Evolutionary conservation across 64 coral and sea anemone species (phyloP), one percentile per base, ranked within the genome.

Genomic region (Pachyseris speciosa): DNA sequence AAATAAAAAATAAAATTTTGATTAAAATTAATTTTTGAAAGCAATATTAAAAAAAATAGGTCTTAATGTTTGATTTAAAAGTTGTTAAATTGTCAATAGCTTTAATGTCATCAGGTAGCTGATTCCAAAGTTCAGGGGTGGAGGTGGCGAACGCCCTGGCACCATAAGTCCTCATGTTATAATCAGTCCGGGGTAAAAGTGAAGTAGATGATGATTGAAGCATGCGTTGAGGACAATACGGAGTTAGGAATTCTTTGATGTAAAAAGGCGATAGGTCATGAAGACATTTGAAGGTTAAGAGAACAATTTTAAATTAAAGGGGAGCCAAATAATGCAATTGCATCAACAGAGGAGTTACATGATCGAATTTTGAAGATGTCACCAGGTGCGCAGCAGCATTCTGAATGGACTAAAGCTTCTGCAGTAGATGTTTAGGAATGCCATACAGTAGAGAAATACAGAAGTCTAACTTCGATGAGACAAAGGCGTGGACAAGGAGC

Each of bases 401-500:
- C 37, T 74, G 85, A 57, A 87, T 67, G 19, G 57, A 48, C 20
- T 87, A 34, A 17, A 86, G 22, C 16, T 70, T 42, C 44, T 47
- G 9, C 25, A 86, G 27, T 8, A 27, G 12, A 45, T 72, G 24
- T 32, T 69, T 86, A 27, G 63, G 84, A 17, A 60, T n/a, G 43
- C 30, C 68, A 69, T 55, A 73, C 8, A 87, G 15, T 24, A 87
- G 25, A 57, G 41, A 72, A 33, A 53, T 87, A 73, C 85, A 73
- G 34, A 49, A 53, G 44, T 87, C 67, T 19, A 72, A 47, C 48
- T 87, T 74, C 4, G 67, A 73, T 12, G 42, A 53, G 19, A 87
- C 11, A 74, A 87, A 87, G 7, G 67, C 49, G n/a, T 87, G 85
- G 42, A 87, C 85, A n/a, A 87, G 52, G 43, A 73, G 20, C 47